A percentile compares a stretch with the other conserved stretches of the same genome.
Conservation (phyloP, 2,113 vertebrate species). For the Oryzias melastigma region DNA sequence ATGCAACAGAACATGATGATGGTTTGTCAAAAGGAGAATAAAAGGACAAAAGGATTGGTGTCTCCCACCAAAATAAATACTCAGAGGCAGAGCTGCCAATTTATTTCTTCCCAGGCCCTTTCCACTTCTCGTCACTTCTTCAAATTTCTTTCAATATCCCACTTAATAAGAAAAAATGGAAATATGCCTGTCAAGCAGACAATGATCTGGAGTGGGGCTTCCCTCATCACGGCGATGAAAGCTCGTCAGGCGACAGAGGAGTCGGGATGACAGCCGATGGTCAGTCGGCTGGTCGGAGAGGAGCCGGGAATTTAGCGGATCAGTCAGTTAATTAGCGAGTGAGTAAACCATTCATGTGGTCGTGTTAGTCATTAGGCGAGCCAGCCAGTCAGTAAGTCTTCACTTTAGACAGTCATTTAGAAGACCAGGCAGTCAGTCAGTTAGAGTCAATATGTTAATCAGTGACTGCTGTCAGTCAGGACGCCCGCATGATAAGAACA, state of each 20-base stretch:
- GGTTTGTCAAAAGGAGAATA: slow-evolving; percentile 40
- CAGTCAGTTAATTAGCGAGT: slow-evolving; percentile 62
- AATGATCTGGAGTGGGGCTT: slow-evolving; percentile 28
- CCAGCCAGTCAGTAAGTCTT: slow-evolving; percentile 44
- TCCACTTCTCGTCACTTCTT: slow-evolving; percentile 49
- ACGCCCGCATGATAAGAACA: slow-evolving; percentile 46
- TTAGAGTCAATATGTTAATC: slow-evolving; percentile 70
- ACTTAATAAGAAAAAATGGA: slow-evolving; percentile 60
- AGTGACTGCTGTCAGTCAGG: slow-evolving; percentile 61
- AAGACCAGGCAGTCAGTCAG: slow-evolving; percentile 58
- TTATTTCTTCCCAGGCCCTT: slow-evolving; percentile 31
- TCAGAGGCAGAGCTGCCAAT: slow-evolving; percentile 5
- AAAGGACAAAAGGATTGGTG: slow-evolving; percentile 18
- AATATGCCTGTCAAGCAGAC: slow-evolving; percentile 50
- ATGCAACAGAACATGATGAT: slow-evolving; percentile 39
- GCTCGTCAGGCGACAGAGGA: slow-evolving; percentile 37
- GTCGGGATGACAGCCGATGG: slow-evolving; percentile 30
- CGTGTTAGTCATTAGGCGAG: slow-evolving; percentile 46
- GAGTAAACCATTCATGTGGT: slow-evolving; percentile 33
- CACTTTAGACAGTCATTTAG: slow-evolving; percentile 57
- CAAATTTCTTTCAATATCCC: slow-evolving; percentile 49
- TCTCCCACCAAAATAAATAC: slow-evolving; percentile 34
- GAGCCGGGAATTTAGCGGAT: slow-evolving; percentile 49
- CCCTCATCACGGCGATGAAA: slow-evolving; percentile 32
- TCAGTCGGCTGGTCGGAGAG: slow-evolving; percentile 58